Base-by-base conservation (phyloP, 1,140 invertebrate species). In the Apis cerana region DNA sequence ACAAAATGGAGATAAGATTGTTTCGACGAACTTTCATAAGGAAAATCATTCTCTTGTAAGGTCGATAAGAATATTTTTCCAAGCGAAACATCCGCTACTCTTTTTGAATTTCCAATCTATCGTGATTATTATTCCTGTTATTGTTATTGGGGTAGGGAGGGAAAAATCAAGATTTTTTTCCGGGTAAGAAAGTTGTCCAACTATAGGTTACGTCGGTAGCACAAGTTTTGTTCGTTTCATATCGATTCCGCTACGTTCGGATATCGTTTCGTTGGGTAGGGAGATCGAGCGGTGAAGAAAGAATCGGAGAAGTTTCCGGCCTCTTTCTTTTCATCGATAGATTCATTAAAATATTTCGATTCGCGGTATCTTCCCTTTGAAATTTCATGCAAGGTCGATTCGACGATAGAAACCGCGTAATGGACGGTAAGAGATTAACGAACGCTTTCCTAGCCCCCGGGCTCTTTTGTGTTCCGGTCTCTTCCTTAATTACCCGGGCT, bases 401-500 rank as follows among this genome's bases (percentile, higher is more conserved):
- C 62, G 9, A 43, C 69, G 70, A 82, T 82, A 21, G 65, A 54
- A 68, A 54, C 43, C 74, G 43, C 23, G 27, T 54, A 72, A 84
- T 84, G 70, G 65, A 75, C 75, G 83, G 33, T 75, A 75, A 81
- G 48, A 81, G 78, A 84, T 81, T 81, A 84, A 84, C 78, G 62
- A 84, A 84, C 64, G 70, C 70, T 69, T 65, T 83, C 69, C 77
- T 72, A 48, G 70, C 54, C 77, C 77, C 62, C 15, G 70, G 50
- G 77, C 77, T 65, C 61, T 67, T 80, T 80, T 64, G 52, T 59
- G 33, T 15, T 43, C 77, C 52, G 82, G 70, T 80, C 82, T 75
- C 81, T 33, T 80, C 78, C 70, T 84, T 80, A 84, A 84, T 84
- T 84, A 84, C 82, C 82, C 56, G 70, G 61, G 43, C 77, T 80